Conservation (phyloP, 2,113 vertebrate genomes). For the Oryzias celebensis region DNA sequence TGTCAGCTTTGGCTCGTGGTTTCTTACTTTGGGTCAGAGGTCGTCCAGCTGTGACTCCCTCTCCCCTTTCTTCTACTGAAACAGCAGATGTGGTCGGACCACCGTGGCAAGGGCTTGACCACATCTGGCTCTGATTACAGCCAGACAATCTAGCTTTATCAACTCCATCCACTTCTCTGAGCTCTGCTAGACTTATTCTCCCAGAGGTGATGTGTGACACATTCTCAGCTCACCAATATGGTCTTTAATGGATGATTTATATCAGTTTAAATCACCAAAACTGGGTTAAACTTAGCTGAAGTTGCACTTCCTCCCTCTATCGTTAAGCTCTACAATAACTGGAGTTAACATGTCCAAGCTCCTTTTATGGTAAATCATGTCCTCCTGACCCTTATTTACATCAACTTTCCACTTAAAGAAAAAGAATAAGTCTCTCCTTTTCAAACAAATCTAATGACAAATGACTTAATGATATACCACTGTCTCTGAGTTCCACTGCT, state of each 20-base stretch:
- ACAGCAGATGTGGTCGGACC: constrained; percentile 78
- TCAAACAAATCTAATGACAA: constrained; percentile 76
- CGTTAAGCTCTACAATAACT: constrained; percentile 9
- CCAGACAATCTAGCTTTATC: constrained; percentile 81
- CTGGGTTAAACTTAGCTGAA: constrained; percentile 16
- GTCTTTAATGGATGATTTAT: constrained; percentile 62
- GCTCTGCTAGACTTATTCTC: constrained; percentile 62
- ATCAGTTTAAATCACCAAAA: constrained; percentile 33
- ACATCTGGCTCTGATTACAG: constrained; percentile 81
- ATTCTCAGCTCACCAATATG: constrained; percentile 68
- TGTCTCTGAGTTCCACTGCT: constrained; percentile 69
- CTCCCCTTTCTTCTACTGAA: constrained; percentile 46
- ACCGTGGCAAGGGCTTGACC: constrained; percentile 73
- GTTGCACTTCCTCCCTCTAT: constrained; percentile 1
- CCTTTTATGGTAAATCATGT: constrained; percentile 16
- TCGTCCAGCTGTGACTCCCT: constrained; percentile 78
- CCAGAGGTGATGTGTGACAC: constrained; percentile 70
- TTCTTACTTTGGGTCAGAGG: constrained; percentile 74
- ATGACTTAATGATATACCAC: constrained; percentile 77
- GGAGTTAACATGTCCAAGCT: constrained; percentile 6
- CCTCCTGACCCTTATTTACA: constrained; percentile 28
- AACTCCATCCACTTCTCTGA: constrained; percentile 67
- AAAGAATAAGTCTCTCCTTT: constrained; percentile 77
- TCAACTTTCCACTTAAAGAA: constrained; percentile 48
- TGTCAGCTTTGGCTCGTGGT: constrained; percentile 76